Evolutionary conservation across 2,113 vertebrate genomes (phyloP).

Genomic region (Leptocoma aspasia): DNA sequence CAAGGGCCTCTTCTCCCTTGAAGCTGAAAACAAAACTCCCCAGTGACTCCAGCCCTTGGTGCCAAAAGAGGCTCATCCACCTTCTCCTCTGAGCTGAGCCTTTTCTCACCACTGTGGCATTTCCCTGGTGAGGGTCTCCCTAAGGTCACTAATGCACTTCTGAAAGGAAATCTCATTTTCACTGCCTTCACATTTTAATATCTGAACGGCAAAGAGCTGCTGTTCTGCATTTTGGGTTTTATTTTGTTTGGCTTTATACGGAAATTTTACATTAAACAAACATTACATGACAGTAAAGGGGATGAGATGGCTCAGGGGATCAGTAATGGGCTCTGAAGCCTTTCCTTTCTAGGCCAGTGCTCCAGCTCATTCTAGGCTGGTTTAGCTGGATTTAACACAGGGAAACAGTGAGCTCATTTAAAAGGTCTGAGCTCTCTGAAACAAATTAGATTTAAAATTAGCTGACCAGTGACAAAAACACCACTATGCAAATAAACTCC

Average conservation of each 20-base stretch:
- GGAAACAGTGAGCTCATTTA: not conserved
- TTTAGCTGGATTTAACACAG: not conserved
- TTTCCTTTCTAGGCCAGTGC: conserved; percentile 36
- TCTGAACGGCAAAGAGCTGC: not conserved
- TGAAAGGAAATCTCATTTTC: conserved; percentile 23
- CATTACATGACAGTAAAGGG: not conserved
- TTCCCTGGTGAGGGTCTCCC: not conserved
- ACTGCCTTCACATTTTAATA: not conserved
- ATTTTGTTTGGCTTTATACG: conserved; percentile 22
- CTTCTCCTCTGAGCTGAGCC: not conserved
- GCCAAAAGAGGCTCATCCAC: not conserved
- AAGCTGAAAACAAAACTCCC: not conserved
- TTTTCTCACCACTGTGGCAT: not conserved
- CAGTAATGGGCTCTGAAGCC: conserved; percentile 12
- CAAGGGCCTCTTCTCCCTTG: not conserved
- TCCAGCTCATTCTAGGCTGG: not conserved
- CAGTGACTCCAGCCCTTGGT: not conserved
- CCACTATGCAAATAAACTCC: not conserved
- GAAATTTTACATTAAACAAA: conserved; percentile 41
- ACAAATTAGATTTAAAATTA: not conserved
- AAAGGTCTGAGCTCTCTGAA: not conserved
- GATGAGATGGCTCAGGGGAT: conserved; percentile 28
- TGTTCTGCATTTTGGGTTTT: not conserved
- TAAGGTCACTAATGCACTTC: not conserved
- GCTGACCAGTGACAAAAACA: not conserved